Conservation (phyloP, 2,888 invertebrate genomes). For the Orthosia incerta region DNA sequence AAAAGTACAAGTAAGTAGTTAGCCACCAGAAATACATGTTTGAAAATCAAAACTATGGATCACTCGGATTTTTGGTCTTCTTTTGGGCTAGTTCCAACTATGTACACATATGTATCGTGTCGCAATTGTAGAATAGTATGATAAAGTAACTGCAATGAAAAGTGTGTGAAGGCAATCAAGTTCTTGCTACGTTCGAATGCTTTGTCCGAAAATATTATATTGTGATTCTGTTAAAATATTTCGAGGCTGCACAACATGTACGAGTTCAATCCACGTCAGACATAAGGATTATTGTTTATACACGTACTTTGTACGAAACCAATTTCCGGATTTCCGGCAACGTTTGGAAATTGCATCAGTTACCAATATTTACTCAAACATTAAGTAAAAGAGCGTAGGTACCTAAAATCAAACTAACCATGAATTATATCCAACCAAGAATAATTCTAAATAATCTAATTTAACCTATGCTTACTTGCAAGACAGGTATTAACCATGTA, state of each 20-base stretch:
- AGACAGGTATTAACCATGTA: neutral
- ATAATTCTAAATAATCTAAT: neutral
- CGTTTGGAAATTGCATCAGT: neutral
- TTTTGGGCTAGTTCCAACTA: neutral
- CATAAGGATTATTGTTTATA: neutral
- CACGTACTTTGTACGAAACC: neutral
- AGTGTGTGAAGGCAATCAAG: slow-evolving; percentile 53
- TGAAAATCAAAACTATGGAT: neutral
- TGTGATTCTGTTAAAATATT: neutral
- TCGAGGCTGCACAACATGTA: too few species aligned
- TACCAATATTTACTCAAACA: neutral
- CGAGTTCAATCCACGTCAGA: neutral
- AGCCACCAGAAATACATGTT: neutral
- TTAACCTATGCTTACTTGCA: neutral
- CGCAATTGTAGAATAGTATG: slow-evolving; percentile 8
- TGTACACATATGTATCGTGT: slow-evolving; percentile 1
- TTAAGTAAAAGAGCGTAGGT: neutral
- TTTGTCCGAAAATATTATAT: neutral
- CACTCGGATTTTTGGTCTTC: neutral
- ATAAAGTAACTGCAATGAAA: slow-evolving; percentile 21
- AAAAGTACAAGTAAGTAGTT: slow-evolving; percentile 56
- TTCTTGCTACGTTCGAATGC: slow-evolving; percentile 18
- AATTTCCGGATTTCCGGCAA: neutral
- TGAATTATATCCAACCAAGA: neutral
- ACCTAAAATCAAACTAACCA: neutral